Percentiles rank a stretch among this genome's conserved stretches.
phyloP scores from a whole-genome alignment of 1,140 invertebrate species.

The Aricia agestis region DNA sequence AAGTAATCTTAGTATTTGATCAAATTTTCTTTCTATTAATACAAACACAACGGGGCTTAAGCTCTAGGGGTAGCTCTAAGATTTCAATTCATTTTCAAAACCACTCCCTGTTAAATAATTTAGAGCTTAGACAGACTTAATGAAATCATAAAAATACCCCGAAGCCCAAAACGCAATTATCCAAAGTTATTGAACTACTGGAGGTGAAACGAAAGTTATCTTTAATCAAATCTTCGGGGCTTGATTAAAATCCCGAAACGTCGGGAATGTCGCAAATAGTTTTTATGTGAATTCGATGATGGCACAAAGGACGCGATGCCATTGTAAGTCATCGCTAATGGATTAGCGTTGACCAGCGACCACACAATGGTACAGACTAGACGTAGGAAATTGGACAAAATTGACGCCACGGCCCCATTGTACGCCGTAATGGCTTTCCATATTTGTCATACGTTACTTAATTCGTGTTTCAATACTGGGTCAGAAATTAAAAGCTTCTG shows the following conservation, averaged over 20 bases:
- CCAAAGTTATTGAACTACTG: slow-evolving; percentile 1
- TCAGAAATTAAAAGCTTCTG: slow-evolving; percentile 1
- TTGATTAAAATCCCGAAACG: slow-evolving; percentile 3
- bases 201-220: not conserved
- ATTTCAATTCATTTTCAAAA: too few species aligned
- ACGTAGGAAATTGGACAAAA: slow-evolving; percentile 51
- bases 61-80: too few species aligned
- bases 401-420: slow-evolving; percentile 37
- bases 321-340: slow-evolving; percentile 67
- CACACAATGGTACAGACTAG: slow-evolving; percentile 39
- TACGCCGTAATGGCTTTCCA: slow-evolving; percentile 30
- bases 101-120: not conserved
- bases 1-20: too few species aligned
- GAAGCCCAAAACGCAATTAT: not conserved
- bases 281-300: slow-evolving; percentile 12
- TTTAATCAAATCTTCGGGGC: slow-evolving; percentile 10
- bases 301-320: slow-evolving; percentile 41
- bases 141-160: slow-evolving; percentile 1
- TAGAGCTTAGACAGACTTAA: not conserved
- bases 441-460: slow-evolving; percentile 31
- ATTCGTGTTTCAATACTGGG: slow-evolving; percentile 3
- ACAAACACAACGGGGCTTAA: too few species aligned
- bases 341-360: slow-evolving; percentile 47
- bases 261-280: slow-evolving; percentile 1
- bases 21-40: too few species aligned